phyloP scores from a whole-genome alignment of 2,797 vertebrate genomes.

The Melanitta fusca region DNA sequence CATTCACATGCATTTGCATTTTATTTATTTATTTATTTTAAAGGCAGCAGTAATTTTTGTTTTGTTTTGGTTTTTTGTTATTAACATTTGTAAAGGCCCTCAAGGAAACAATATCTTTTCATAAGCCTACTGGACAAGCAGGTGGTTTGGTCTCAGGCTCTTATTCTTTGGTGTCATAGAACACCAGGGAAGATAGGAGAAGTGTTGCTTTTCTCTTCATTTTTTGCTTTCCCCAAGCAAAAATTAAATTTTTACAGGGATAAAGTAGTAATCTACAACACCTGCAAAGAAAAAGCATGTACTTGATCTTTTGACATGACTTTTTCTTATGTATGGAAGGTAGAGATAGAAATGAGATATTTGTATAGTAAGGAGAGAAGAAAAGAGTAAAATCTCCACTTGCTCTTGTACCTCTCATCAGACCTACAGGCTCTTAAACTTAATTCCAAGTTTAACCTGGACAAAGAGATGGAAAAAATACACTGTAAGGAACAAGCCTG shows the following conservation, averaged over 20 bases:
- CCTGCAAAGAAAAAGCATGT: constrained; percentile 13
- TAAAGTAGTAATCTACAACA: constrained; percentile 42
- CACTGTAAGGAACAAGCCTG: neutral
- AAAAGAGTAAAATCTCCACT: neutral
- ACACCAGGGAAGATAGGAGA: constrained; percentile 37
- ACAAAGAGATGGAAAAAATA: constrained; percentile 48
- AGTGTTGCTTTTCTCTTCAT: constrained; percentile 40
- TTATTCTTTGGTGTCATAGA: neutral
- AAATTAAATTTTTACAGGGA: constrained; percentile 42
- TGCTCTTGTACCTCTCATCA: neutral
- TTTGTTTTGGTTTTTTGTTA: neutral
- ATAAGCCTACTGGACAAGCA: neutral
- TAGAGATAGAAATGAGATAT: neutral
- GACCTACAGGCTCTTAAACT: neutral
- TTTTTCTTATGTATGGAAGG: neutral
- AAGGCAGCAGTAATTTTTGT: neutral
- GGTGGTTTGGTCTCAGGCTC: neutral
- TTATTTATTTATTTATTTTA: neutral
- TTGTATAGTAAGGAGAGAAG: neutral
- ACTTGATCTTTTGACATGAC: neutral
- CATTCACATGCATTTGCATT: neutral
- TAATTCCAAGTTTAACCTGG: constrained; percentile 15
- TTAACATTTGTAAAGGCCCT: neutral
- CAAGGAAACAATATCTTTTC: neutral
- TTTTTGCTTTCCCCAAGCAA: constrained; percentile 30